Evolutionary conservation across 1,140 invertebrate species (phyloP).

Genomic region (Drosophila parvula): DNA sequence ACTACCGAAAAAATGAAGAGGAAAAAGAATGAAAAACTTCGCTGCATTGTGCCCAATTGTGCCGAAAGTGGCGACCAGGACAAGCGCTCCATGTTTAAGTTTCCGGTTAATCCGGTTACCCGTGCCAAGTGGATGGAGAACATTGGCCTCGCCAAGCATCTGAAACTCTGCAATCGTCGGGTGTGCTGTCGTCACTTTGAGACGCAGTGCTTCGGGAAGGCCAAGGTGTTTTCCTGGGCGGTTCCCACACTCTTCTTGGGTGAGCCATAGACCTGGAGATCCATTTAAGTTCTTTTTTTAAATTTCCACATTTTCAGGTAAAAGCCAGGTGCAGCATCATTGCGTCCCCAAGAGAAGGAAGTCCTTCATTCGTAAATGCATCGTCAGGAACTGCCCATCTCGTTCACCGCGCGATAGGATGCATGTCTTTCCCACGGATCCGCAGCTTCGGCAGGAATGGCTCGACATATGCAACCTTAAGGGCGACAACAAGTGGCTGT

Average conservation of each 20-base stretch:
- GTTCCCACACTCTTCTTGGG: slow-evolving; percentile 29
- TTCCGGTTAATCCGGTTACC: slow-evolving; percentile 27
- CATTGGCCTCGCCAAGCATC: slow-evolving; percentile 11
- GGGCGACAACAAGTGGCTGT: slow-evolving; percentile 17
- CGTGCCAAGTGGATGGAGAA: slow-evolving; percentile 32
- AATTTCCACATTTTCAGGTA: background rate
- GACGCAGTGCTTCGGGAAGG: slow-evolving; percentile 28
- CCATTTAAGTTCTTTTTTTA: background rate
- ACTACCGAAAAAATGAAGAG: slow-evolving; percentile 14
- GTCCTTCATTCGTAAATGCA: slow-evolving; percentile 11
- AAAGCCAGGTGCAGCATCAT: background rate
- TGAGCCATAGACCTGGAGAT: background rate
- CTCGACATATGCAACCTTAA: slow-evolving; percentile 13
- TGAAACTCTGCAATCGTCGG: slow-evolving; percentile 18
- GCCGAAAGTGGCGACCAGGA: slow-evolving; percentile 29
- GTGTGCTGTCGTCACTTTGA: slow-evolving; percentile 37
- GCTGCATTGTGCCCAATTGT: slow-evolving; percentile 28
- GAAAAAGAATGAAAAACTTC: slow-evolving; percentile 18
- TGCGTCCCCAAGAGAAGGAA: background rate
- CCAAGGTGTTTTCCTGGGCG: slow-evolving; percentile 35
- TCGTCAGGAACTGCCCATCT: slow-evolving; percentile 14
- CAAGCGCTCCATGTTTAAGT: slow-evolving; percentile 32
- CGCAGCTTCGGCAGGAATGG: slow-evolving; percentile 16
- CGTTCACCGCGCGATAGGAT: slow-evolving; percentile 20
- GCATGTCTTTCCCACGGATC: slow-evolving; percentile 36